Percentiles rank a stretch among this genome's conserved stretches.
Evolutionary conservation across 2,888 invertebrate genomes (phyloP).

Genomic region (Troides aeacus): DNA sequence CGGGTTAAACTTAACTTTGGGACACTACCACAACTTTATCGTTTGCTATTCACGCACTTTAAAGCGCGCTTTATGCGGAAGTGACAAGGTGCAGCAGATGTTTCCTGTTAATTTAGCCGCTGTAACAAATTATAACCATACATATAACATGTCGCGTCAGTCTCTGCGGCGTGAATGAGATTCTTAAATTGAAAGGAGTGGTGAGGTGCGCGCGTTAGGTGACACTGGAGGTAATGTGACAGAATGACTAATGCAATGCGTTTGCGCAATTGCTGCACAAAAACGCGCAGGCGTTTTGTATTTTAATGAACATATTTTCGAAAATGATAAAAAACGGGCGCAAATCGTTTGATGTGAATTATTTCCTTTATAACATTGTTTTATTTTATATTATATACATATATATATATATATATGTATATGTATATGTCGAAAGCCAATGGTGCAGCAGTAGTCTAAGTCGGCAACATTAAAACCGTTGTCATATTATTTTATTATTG

Average conservation of each 20-base stretch:
- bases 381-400: no score
- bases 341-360: no score
- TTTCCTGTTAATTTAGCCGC: constrained; percentile 28
- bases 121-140: constrained; percentile 52
- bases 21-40: neutral
- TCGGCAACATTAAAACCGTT: no score
- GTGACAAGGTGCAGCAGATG: constrained; percentile 11
- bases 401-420: no score
- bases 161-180: constrained; percentile 56
- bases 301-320: neutral
- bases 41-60: constrained; percentile 11
- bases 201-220: no score
- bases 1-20: neutral
- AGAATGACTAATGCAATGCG: neutral
- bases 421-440: no score
- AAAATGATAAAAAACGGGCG: neutral
- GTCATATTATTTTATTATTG: no score
- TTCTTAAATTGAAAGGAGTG: constrained; percentile 56
- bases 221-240: no score
- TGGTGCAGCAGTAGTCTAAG: no score
- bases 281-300: constrained; percentile 17
- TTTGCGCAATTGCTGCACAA: constrained; percentile 31
- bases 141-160: constrained; percentile 65
- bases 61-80: constrained; percentile 39
- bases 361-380: no score